These are phyloP conservation scores for Pogonus chalceus DNA, from an alignment of 1,140 invertebrate genomes.

Conservation along the genomic window DNA sequence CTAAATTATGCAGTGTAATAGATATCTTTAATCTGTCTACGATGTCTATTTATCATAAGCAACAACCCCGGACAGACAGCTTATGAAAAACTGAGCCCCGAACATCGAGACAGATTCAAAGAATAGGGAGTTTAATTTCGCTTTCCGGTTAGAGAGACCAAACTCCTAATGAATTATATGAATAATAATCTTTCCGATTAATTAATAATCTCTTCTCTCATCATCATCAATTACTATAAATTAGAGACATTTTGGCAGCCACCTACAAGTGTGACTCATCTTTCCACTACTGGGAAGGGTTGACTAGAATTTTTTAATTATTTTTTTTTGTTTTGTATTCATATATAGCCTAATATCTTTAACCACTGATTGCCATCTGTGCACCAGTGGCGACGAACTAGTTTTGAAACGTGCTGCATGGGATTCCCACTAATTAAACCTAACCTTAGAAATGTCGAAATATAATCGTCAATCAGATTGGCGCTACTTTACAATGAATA, in stretches of 20 bases:
- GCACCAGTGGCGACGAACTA: slow-evolving; percentile 7
- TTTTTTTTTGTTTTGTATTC: too few species aligned
- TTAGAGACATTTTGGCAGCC: slow-evolving; percentile 1
- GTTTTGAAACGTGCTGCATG: slow-evolving; percentile 10
- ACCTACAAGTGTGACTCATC: slow-evolving; percentile 2
- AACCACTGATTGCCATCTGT: slow-evolving; percentile 12
- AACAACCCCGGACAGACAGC: slow-evolving; percentile 27
- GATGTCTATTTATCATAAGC: slow-evolving; percentile 20
- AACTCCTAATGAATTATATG: slow-evolving; percentile 15
- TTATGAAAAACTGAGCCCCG: slow-evolving; percentile 34
- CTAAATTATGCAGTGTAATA: slow-evolving; percentile 13
- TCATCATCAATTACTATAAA: slow-evolving; percentile 1
- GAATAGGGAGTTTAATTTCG: slow-evolving; percentile 24
- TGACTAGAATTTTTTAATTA: slow-evolving; percentile 25
- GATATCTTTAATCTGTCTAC: slow-evolving; percentile 21
- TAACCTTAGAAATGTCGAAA: neutral
- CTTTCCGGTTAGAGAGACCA: slow-evolving; percentile 30
- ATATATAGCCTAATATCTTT: slow-evolving; percentile 16
- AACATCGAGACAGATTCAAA: slow-evolving; percentile 27
- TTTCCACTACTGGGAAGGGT: slow-evolving; percentile 14
- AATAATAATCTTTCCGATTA: slow-evolving; percentile 11
- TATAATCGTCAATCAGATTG: neutral
- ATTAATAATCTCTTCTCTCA: slow-evolving; percentile 6
- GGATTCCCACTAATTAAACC: neutral
- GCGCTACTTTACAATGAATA: neutral